Evolutionary conservation across 53 echinoderm and acorn worm genomes (phyloP).

Genomic region (Actinopyga echinites): DNA sequence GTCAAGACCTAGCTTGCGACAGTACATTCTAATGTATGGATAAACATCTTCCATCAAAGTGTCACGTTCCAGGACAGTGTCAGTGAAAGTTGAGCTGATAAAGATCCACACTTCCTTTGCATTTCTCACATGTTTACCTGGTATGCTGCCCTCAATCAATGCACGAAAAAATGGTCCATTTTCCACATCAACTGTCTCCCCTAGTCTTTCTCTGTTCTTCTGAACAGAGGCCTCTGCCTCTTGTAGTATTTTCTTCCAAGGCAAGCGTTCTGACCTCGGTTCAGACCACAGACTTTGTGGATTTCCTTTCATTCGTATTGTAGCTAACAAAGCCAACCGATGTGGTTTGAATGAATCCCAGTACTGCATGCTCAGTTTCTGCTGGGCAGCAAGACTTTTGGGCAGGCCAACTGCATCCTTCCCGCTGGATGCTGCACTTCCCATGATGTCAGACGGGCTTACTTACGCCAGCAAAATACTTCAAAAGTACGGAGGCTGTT

Average conservation of each 20-base stretch:
- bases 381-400: conserved; percentile 10
- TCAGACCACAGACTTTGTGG: conserved; percentile 58
- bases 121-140: conserved; percentile 39
- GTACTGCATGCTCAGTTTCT: conserved; percentile 6
- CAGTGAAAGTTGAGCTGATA: conserved; percentile 95
- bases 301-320: conserved; percentile 67
- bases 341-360: conserved; percentile 48
- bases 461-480: too few relatives aligned
- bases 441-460: background rate
- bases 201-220: conserved; percentile 19
- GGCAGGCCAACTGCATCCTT: conserved; percentile 7
- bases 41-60: conserved; percentile 83
- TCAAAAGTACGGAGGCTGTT: too few relatives aligned
- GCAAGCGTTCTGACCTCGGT: conserved; percentile 61
- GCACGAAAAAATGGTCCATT: conserved; percentile 44
- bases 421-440: conserved; percentile 38
- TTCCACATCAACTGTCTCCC: conserved; percentile 17
- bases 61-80: conserved; percentile 80
- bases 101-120: conserved; percentile 80
- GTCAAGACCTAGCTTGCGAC: conserved; percentile 73
- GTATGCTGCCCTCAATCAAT: conserved; percentile 66
- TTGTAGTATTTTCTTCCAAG: conserved; percentile 68
- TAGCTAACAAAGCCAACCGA: conserved; percentile 49
- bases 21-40: conserved; percentile 81
- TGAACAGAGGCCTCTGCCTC: conserved; percentile 59